A percentile compares a stretch with the other conserved stretches of the same genome.
phyloP scores from a whole-genome alignment of 1,140 invertebrate genomes.

The Pseudachorutes palmiensis region DNA sequence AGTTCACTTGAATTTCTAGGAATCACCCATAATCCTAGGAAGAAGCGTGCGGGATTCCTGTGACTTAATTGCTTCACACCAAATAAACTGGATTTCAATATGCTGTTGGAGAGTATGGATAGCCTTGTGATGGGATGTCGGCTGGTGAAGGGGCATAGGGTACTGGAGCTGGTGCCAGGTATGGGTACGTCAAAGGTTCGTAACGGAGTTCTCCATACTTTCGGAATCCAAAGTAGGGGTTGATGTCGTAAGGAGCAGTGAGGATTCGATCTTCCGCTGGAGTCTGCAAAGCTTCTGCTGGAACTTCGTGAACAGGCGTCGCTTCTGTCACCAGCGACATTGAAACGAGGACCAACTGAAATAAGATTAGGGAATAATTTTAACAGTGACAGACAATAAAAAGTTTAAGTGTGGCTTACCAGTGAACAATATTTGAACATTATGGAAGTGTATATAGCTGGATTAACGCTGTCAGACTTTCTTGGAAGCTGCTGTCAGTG shows the following conservation, averaged over 20 bases:
- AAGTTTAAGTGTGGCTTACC: not conserved
- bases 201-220: conserved; percentile 36
- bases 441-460: not conserved
- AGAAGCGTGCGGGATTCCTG: too few relatives aligned
- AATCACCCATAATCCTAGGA: too few relatives aligned
- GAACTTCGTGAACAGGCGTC: not conserved
- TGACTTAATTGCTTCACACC: too few relatives aligned
- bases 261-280: conserved; percentile 21
- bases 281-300: not conserved
- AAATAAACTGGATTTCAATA: not conserved
- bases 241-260: conserved; percentile 28
- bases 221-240: conserved; percentile 37
- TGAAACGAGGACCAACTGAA: not conserved
- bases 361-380: not conserved
- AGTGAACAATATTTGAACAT: not conserved
- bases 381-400: not conserved
- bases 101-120: not conserved
- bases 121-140: not conserved
- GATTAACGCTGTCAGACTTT: not conserved
- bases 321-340: not conserved
- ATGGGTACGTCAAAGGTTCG: conserved; percentile 33
- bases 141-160: not conserved
- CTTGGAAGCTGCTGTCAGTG: not conserved
- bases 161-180: not conserved
- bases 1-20: too few relatives aligned